A percentile compares a stretch with the other conserved stretches of the same genome.
phyloP scores from a whole-genome alignment of 2,888 invertebrate species.

The Pecten maximus region DNA sequence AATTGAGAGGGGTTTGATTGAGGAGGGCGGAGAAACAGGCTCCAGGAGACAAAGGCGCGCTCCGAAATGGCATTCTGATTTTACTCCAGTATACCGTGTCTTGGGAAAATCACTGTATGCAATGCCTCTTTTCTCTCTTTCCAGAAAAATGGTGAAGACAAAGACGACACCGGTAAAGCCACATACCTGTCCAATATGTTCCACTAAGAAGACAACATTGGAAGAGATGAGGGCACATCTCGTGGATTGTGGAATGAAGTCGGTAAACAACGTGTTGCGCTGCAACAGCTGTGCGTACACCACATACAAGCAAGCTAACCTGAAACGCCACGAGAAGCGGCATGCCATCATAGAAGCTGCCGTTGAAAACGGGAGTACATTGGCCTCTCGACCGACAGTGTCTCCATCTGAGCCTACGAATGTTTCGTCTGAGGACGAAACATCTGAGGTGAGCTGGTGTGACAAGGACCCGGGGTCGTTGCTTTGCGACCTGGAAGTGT shows the following conservation, averaged over 20 bases:
- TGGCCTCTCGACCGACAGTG: background rate
- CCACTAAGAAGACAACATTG: background rate
- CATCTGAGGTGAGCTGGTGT: background rate
- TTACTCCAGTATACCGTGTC: background rate
- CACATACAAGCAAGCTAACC: background rate
- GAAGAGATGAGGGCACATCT: background rate
- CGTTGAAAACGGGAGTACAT: background rate
- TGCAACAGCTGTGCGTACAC: background rate
- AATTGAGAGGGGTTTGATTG: too few species aligned
- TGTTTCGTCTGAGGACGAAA: background rate
- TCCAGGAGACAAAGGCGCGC: background rate
- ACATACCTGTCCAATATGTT: background rate
- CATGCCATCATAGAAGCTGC: background rate
- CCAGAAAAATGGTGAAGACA: background rate
- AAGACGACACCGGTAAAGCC: background rate
- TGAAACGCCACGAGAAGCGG: background rate
- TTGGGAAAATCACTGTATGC: background rate
- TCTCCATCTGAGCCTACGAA: too few species aligned
- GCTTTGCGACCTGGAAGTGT: background rate
- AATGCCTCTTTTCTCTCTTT: background rate
- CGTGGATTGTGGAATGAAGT: background rate
- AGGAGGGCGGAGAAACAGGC: background rate
- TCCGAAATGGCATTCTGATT: background rate
- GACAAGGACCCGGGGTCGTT: background rate
- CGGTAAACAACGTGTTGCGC: background rate